Conservation (phyloP, 1,140 invertebrate species). For the Solenopsis fugax region DNA sequence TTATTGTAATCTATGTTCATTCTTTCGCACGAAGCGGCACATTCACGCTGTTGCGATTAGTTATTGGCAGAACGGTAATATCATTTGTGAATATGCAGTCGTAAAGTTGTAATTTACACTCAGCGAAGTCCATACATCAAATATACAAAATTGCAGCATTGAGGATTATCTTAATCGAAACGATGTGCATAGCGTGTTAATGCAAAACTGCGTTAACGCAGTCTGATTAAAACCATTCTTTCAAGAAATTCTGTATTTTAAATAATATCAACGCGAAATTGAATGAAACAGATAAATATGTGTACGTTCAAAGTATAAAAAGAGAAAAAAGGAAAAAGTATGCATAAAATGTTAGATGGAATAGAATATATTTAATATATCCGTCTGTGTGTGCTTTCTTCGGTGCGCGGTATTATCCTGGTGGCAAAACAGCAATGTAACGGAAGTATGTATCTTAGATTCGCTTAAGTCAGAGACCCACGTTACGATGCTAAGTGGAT, state of each 20-base stretch:
- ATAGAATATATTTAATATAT: conserved; percentile 11
- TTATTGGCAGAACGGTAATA: conserved; percentile 9
- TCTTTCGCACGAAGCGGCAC: conserved; percentile 1
- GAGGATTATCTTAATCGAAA: neutral
- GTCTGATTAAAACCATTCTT: neutral
- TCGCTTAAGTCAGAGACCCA: conserved; percentile 24
- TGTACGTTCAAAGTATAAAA: neutral
- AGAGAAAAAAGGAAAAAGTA: neutral
- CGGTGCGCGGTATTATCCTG: neutral
- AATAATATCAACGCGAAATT: neutral
- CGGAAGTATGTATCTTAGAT: conserved; percentile 23
- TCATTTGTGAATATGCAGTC: conserved; percentile 9
- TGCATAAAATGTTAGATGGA: neutral
- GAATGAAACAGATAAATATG: neutral
- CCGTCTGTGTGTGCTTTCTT: neutral
- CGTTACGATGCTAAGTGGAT: conserved; percentile 69
- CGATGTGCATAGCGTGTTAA: neutral
- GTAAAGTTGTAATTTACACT: conserved; percentile 28
- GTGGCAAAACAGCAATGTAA: neutral
- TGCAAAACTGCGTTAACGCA: neutral
- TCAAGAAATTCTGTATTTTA: neutral
- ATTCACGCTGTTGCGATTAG: conserved; percentile 14
- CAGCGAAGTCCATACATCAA: neutral
- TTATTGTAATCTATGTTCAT: conserved; percentile 40
- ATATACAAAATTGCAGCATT: neutral